A percentile compares a stretch with the other conserved stretches of the same genome.
These are phyloP conservation scores for Hypocryptadius cinnamomeus DNA, from an alignment of 2,113 vertebrate genomes.

Conservation along the genomic window DNA sequence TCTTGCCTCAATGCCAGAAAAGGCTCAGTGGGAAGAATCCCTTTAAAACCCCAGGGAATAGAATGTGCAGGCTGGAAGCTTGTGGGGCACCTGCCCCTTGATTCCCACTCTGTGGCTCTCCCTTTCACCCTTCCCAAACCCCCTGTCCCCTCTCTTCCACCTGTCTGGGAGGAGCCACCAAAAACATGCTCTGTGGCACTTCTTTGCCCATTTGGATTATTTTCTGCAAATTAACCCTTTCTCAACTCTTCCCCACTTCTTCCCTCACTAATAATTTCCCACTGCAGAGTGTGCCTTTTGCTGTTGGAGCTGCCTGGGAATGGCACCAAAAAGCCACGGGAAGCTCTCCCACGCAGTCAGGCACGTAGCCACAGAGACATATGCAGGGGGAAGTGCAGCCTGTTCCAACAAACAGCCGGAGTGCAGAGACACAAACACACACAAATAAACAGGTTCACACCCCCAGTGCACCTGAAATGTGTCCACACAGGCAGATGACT, in stretches of 20 bases:
- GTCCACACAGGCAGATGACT: neutral
- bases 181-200: neutral
- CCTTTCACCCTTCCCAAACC: neutral
- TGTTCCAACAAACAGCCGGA: neutral
- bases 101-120: neutral
- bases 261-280: neutral
- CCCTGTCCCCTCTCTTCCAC: neutral
- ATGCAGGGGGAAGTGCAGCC: neutral
- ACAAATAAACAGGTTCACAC: neutral
- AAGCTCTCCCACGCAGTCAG: slow-evolving; percentile 1
- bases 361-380: slow-evolving; percentile 21
- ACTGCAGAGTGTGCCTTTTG: neutral
- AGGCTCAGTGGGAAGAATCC: neutral
- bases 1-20: neutral
- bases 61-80: neutral
- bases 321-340: slow-evolving; percentile 9
- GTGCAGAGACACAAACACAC: neutral
- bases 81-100: accelerated
- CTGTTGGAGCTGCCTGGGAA: slow-evolving; percentile 25
- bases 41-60: neutral
- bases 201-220: neutral
- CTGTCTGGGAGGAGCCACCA: neutral
- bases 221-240: neutral
- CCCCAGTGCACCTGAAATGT: neutral
- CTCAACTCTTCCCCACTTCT: neutral